Evolutionary conservation across 2,888 invertebrate genomes (phyloP).

Genomic region (Coelopa pilipes): DNA sequence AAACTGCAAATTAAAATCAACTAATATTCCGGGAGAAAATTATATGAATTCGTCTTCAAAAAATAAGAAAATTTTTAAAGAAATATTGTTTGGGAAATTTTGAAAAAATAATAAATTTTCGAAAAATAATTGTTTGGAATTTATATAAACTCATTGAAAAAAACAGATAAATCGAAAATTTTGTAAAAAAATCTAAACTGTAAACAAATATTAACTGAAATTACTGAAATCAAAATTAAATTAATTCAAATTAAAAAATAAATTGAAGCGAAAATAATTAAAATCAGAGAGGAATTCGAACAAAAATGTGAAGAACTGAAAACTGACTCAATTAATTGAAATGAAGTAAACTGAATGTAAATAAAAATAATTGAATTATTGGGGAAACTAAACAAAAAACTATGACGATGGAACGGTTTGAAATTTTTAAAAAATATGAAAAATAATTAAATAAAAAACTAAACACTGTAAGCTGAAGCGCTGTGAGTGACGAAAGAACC

Average conservation of each 20-base stretch:
- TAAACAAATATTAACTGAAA: background rate
- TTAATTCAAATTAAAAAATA: background rate
- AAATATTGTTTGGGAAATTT: too few species aligned
- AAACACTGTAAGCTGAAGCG: too few species aligned
- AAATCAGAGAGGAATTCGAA: too few species aligned
- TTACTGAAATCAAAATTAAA: background rate
- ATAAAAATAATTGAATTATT: background rate
- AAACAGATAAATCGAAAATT: constrained; percentile 24
- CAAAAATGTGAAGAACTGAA: background rate
- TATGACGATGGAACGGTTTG: background rate
- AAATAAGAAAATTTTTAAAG: background rate
- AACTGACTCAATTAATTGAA: background rate
- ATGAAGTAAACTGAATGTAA: background rate
- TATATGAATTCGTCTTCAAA: too few species aligned
- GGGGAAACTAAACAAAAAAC: background rate
- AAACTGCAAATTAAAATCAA: background rate
- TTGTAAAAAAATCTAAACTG: constrained; percentile 8
- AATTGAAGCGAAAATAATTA: background rate
- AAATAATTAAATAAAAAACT: constrained; percentile 11
- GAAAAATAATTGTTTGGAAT: constrained; percentile 6
- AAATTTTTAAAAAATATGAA: background rate
- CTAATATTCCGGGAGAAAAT: background rate
- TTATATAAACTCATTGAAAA: background rate
- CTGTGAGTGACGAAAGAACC: too few species aligned
- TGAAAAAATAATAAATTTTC: background rate